These are phyloP conservation scores for Zaprionus kolodkinae DNA, from an alignment of 1,140 invertebrate species.

Conservation along the genomic window DNA sequence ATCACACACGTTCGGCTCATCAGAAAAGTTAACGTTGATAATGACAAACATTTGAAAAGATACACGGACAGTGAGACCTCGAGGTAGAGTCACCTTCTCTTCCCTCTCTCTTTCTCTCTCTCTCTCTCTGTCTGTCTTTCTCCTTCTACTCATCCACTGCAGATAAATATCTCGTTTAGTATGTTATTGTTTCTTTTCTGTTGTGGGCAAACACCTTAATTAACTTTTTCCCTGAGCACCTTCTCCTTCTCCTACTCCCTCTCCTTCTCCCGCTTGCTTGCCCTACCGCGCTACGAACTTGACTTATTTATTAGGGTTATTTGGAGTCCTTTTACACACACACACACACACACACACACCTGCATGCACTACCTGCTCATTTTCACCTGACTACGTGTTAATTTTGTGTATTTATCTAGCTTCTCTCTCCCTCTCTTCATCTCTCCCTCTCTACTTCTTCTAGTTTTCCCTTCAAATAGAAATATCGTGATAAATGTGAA, in stretches of 20 bases:
- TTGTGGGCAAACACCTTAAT: constrained; percentile 78
- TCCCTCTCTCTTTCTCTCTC: too few species aligned
- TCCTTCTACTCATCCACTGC: not conserved
- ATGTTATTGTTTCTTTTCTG: constrained; percentile 50
- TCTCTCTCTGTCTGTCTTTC: not conserved
- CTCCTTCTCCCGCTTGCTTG: not conserved
- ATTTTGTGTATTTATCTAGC: constrained; percentile 78
- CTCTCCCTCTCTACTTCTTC: constrained; percentile 25
- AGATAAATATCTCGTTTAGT: constrained; percentile 80
- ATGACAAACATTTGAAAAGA: constrained; percentile 82
- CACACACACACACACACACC: constrained; percentile 29
- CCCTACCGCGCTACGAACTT: constrained; percentile 41
- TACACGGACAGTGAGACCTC: constrained; percentile 53
- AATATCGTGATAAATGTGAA: constrained; percentile 24
- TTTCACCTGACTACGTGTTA: constrained; percentile 82
- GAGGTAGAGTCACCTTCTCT: not conserved
- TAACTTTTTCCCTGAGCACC: constrained; percentile 69
- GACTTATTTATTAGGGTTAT: constrained; percentile 81
- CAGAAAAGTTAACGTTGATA: constrained; percentile 82
- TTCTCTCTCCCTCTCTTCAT: not conserved
- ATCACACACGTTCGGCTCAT: constrained; percentile 82
- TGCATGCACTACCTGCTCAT: constrained; percentile 61
- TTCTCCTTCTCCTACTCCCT: constrained; percentile 6
- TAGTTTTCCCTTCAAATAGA: constrained; percentile 36
- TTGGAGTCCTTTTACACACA: constrained; percentile 54